These are phyloP conservation scores for Prostheceraeus crozeri DNA, from an alignment of 2,888 invertebrate genomes.

Conservation along the genomic window DNA sequence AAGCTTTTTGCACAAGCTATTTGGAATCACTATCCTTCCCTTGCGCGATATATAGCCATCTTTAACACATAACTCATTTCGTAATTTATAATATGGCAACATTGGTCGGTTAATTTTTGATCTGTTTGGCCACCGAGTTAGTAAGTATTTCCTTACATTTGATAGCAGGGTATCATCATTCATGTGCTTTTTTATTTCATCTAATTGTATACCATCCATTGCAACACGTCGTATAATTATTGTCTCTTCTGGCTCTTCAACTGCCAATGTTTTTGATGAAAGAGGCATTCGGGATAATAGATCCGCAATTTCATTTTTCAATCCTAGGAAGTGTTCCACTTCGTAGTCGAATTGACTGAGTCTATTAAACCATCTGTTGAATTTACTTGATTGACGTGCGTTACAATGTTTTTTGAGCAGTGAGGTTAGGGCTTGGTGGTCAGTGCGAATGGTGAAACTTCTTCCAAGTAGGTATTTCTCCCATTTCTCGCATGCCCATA, in stretches of 20 bases:
- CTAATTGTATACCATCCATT: no score
- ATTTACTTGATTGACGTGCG: conserved; percentile 2
- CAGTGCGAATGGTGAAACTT: background rate
- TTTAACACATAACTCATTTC: background rate
- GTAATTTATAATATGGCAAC: background rate
- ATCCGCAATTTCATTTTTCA: background rate
- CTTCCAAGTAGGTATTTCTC: background rate
- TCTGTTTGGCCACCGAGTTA: conserved; percentile 10
- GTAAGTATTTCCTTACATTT: conserved; percentile 6
- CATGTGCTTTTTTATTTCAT: conserved; percentile 8
- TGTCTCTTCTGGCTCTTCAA: no score
- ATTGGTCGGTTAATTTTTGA: background rate
- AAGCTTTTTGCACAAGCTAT: background rate
- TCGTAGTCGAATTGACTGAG: background rate
- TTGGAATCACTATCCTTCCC: conserved; percentile 3
- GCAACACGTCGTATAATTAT: no score
- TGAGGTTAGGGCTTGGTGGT: background rate
- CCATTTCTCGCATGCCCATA: background rate
- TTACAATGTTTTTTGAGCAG: background rate
- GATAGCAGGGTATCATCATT: conserved; percentile 3
- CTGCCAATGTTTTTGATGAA: no score
- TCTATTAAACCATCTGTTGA: background rate
- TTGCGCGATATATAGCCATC: background rate
- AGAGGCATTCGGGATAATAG: background rate
- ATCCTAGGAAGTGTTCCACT: conserved; percentile 3